These are phyloP conservation scores for Siphamia tubifer DNA, from an alignment of 2,113 vertebrate species.

Conservation along the genomic window DNA sequence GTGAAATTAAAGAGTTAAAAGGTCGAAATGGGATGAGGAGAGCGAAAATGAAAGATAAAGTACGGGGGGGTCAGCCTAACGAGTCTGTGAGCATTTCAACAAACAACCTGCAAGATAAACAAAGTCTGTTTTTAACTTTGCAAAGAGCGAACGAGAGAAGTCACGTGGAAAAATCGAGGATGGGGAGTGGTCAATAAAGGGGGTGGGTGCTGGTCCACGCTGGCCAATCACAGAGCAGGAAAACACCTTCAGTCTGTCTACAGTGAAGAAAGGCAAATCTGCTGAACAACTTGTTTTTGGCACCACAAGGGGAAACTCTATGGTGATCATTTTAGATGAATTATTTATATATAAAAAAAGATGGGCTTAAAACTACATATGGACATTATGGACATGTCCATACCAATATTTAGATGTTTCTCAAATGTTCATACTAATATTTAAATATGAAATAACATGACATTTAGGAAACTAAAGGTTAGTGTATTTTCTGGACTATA, in stretches of 20 bases:
- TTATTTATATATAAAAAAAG: too few relatives aligned
- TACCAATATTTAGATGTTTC: too few relatives aligned
- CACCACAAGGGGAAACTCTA: too few relatives aligned
- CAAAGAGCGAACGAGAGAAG: conserved; percentile 36
- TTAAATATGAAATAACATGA: too few relatives aligned
- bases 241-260: not conserved
- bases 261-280: too few relatives aligned
- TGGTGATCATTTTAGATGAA: too few relatives aligned
- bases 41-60: not conserved
- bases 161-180: conserved; percentile 68
- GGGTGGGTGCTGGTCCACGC: conserved; percentile 59
- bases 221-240: conserved; percentile 63
- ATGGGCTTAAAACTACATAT: too few relatives aligned
- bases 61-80: not conserved
- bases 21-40: not conserved
- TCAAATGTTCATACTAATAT: too few relatives aligned
- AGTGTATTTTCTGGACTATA: too few relatives aligned
- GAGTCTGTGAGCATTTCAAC: conserved; percentile 53
- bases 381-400: too few relatives aligned
- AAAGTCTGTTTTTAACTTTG: conserved; percentile 85
- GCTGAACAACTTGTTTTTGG: too few relatives aligned
- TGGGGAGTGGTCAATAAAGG: conserved; percentile 53
- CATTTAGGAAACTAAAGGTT: too few relatives aligned
- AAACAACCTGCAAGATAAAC: conserved; percentile 67
- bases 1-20: not conserved